These are phyloP conservation scores for Salvelinus alpinus DNA, from an alignment of 2,113 vertebrate species.

Conservation along the genomic window DNA sequence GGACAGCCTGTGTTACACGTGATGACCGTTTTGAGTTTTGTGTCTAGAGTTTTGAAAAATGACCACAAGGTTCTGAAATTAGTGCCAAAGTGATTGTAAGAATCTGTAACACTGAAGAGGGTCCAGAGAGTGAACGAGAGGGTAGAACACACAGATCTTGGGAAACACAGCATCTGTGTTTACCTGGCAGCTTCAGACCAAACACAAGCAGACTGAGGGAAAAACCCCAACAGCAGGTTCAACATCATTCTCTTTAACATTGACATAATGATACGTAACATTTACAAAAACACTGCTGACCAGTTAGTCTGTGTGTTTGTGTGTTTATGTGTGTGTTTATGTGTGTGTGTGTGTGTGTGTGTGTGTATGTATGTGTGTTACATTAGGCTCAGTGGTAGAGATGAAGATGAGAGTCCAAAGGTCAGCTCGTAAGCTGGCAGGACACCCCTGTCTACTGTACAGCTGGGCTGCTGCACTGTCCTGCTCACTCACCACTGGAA, in stretches of 20 bases:
- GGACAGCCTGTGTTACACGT: too few species aligned
- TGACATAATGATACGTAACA: too few species aligned
- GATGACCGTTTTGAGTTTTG: too few species aligned
- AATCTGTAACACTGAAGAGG: background rate
- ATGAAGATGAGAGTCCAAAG: slow-evolving; percentile 94
- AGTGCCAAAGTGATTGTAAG: too few species aligned
- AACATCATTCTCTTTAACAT: too few species aligned
- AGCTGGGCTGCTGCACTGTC: slow-evolving; percentile 86
- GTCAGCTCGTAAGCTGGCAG: slow-evolving; percentile 88
- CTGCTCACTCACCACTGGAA: slow-evolving; percentile 83
- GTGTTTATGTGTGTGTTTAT: slow-evolving; percentile 15
- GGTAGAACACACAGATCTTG: slow-evolving; percentile 35
- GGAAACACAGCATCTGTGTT: slow-evolving; percentile 59
- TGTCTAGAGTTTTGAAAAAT: too few species aligned
- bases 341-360: background rate
- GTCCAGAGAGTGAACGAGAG: background rate
- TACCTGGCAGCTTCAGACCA: slow-evolving; percentile 18
- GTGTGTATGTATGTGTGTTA: slow-evolving; percentile 53
- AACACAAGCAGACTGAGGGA: slow-evolving; percentile 29
- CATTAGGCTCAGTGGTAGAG: slow-evolving; percentile 88
- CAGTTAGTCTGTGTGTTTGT: background rate
- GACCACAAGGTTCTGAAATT: too few species aligned
- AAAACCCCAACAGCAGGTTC: too few species aligned
- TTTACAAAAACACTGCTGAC: background rate
- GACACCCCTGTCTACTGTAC: slow-evolving; percentile 88